phyloP scores from a whole-genome alignment of 2,113 vertebrate genomes.

The Mixornis gularis region DNA sequence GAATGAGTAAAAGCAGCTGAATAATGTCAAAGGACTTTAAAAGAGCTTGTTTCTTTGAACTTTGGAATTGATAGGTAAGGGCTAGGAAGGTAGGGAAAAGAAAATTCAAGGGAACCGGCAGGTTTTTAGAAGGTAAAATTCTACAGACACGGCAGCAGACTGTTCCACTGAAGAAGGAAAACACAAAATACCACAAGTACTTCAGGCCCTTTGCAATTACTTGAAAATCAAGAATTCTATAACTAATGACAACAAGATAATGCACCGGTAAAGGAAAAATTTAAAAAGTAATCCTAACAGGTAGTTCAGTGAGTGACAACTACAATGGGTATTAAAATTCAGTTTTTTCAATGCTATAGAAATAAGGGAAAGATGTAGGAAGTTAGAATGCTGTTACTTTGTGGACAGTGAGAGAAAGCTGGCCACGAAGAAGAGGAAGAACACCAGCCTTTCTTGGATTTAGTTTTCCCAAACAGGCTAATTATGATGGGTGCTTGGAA shows the following conservation, averaged over 20 bases:
- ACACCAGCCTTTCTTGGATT: neutral
- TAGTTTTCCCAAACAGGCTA: neutral
- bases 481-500: neutral
- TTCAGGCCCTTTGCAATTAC: neutral
- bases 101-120: neutral
- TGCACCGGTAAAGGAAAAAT: neutral
- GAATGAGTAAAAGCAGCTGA: constrained; percentile 4
- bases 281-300: neutral
- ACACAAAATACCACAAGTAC: neutral
- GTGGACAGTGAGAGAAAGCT: neutral
- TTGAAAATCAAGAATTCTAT: neutral
- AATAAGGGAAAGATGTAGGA: neutral
- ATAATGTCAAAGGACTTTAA: constrained; percentile 16
- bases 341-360: neutral
- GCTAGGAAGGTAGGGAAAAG: neutral
- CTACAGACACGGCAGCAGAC: neutral
- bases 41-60: constrained; percentile 27
- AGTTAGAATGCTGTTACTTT: neutral
- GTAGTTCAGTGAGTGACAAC: neutral
- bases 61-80: neutral
- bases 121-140: neutral
- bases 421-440: neutral
- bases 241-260: neutral
- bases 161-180: neutral
- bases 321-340: neutral